Evolutionary conservation across 2,797 vertebrate species (phyloP), one percentile per base, ranked within the genome.

Genomic region (Malacoctenus gilli): DNA sequence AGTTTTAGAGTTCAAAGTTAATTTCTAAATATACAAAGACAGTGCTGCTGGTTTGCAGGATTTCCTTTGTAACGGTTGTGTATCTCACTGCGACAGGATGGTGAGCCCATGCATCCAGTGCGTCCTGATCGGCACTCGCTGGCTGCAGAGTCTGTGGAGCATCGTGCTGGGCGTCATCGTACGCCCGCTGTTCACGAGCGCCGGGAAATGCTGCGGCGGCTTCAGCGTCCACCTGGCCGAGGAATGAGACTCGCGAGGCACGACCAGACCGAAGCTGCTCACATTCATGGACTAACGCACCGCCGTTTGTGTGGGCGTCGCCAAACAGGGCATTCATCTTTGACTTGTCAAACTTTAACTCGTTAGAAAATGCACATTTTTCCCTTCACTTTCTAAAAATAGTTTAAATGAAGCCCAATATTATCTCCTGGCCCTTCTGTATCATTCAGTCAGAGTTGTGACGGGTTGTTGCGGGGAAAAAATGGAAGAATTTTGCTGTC

Each of bases 81-180:
- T 77, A 38, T 69, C 15, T 59, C 3, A 43, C 32, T 40, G 0
- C 60, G 7, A 51, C 79, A 93, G 92, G 92, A 79, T 91, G 55
- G 68, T 93, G 1, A 48, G 82, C 19, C 92, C 92, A 0, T 91
- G 86, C 39, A 37, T 89, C 51, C 83, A 83, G 40, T 87, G 82
- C 18, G 3, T 84, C 40, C 52, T 72, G 2, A 70, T 91, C 7
- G 87, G 87, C 48, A 88, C 81, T 3, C 46, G 47, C 23, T 92
- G 90, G 87, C 65, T 92, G 21, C 82, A 89, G 80, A 80, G 54
- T 11, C 56, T 92, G 0, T 94, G 92, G 92, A 79, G 14, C 57
- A 61, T 89, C 2, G 42, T 89, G 14, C 53, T 93, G 79, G 77
- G 74, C 2, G 39, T 90, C 43, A 30, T 87, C 22, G 59, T 91